Percentiles rank a stretch among this genome's conserved stretches.
Conservation (phyloP, 1,140 invertebrate species). For the Camponotus floridanus region DNA sequence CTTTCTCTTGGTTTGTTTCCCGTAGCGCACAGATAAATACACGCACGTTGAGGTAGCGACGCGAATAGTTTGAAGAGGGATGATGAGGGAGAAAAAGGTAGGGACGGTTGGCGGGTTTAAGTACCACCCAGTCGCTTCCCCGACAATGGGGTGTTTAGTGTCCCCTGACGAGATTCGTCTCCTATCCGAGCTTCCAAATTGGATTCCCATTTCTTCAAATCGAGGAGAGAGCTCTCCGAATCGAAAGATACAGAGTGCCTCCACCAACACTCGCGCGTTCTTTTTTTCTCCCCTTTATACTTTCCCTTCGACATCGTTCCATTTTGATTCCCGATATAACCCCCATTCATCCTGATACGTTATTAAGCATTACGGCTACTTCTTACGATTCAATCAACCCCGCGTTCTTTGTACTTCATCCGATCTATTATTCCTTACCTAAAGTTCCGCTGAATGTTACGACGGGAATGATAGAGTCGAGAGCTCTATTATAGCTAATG, state of each 20-base stretch:
- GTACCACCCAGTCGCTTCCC: constrained; percentile 62
- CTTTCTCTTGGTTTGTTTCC: constrained; percentile 9
- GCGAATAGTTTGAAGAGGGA: background rate
- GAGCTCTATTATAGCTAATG: constrained; percentile 5
- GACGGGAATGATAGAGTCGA: background rate
- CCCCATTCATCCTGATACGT: constrained; percentile 38
- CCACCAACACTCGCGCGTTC: constrained; percentile 7
- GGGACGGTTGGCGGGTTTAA: constrained; percentile 60
- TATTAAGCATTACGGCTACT: constrained; percentile 45
- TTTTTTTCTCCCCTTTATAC: constrained; percentile 35
- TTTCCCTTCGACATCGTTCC: constrained; percentile 1
- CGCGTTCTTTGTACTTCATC: constrained; percentile 12
- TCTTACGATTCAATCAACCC: constrained; percentile 41
- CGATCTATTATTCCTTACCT: constrained; percentile 35
- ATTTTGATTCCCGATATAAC: constrained; percentile 15
- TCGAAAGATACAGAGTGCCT: constrained; percentile 12
- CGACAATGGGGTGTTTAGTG: constrained; percentile 75
- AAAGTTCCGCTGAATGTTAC: constrained; percentile 4
- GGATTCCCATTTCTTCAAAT: constrained; percentile 78
- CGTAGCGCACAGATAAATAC: constrained; percentile 46
- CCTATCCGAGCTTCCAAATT: constrained; percentile 66
- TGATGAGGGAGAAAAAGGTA: no score
- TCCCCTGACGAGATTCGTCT: constrained; percentile 52
- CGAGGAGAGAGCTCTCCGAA: constrained; percentile 57
- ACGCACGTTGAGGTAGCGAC: background rate